phyloP scores from a whole-genome alignment of 2,888 invertebrate species.

The Marasmarcha lunaedactyla region DNA sequence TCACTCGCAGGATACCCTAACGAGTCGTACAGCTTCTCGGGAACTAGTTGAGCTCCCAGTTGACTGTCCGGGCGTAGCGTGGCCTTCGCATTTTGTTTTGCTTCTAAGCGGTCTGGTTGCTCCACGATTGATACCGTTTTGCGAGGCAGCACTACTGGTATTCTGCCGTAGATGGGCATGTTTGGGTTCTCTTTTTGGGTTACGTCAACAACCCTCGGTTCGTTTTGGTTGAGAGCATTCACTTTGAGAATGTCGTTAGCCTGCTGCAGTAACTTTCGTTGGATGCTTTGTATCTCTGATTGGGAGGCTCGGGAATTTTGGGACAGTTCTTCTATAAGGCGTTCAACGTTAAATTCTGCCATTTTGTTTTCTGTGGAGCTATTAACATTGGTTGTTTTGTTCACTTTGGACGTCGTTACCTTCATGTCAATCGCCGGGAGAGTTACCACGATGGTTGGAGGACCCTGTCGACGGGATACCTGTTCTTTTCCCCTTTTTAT shows the following conservation, averaged over 20 bases:
- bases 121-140: slow-evolving; percentile 17
- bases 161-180: slow-evolving; percentile 43
- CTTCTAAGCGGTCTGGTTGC: slow-evolving; percentile 21
- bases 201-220: slow-evolving; percentile 40
- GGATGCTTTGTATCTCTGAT: slow-evolving; percentile 57
- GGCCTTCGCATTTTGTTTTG: slow-evolving; percentile 25
- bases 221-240: slow-evolving; percentile 42
- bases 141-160: slow-evolving; percentile 34
- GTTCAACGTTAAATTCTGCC: slow-evolving; percentile 50
- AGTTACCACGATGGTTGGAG: slow-evolving; percentile 44
- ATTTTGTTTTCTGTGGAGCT: slow-evolving; percentile 26
- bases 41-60: slow-evolving; percentile 54
- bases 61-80: slow-evolving; percentile 31
- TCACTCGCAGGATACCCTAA: slow-evolving; percentile 28
- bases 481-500: slow-evolving; percentile 74
- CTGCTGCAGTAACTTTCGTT: slow-evolving; percentile 50
- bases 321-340: slow-evolving; percentile 55
- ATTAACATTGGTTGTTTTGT: slow-evolving; percentile 22
- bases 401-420: slow-evolving; percentile 35
- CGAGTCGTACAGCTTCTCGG: slow-evolving; percentile 53
- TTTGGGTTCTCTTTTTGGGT: slow-evolving; percentile 36
- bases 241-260: slow-evolving; percentile 63
- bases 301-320: slow-evolving; percentile 55
- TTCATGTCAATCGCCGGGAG: slow-evolving; percentile 49
- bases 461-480: slow-evolving; percentile 25